Percentiles rank a stretch among this genome's conserved stretches.
phyloP scores from a whole-genome alignment of 2,113 vertebrate species.

The Syrrhaptes paradoxus region DNA sequence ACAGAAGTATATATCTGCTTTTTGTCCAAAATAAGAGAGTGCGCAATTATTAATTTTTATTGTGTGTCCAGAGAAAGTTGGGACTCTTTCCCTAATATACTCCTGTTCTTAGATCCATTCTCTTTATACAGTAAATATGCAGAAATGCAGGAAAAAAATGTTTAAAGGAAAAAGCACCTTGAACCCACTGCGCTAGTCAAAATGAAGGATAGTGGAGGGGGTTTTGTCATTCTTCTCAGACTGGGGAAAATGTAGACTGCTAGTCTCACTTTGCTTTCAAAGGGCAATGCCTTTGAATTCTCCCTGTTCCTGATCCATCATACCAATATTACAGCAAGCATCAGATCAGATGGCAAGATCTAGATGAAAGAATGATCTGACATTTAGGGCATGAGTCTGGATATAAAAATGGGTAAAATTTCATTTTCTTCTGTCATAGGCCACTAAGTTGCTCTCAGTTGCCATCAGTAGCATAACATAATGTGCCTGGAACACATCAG shows the following conservation, averaged over 20 bases:
- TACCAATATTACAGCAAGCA: background rate
- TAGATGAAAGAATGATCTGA: background rate
- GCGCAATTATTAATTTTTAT: background rate
- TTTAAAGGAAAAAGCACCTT: background rate
- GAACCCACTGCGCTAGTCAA: background rate
- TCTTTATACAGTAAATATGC: background rate
- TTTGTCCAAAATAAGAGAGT: background rate
- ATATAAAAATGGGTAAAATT: background rate
- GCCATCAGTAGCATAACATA: background rate
- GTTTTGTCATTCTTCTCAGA: background rate
- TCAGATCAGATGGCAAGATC: background rate
- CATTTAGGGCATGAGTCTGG: background rate
- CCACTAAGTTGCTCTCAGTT: background rate
- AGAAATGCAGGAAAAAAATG: rapidly evolving
- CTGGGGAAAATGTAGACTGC: background rate
- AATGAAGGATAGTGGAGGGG: background rate
- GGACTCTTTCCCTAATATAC: background rate
- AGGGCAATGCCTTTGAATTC: background rate
- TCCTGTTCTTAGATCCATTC: background rate
- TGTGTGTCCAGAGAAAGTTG: background rate
- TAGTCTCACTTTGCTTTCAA: background rate
- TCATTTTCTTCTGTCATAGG: background rate
- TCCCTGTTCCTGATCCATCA: background rate
- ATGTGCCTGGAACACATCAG: background rate
- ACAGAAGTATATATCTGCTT: background rate